phyloP scores from a whole-genome alignment of 2,888 invertebrate species.

The Mythimna lalbum region DNA sequence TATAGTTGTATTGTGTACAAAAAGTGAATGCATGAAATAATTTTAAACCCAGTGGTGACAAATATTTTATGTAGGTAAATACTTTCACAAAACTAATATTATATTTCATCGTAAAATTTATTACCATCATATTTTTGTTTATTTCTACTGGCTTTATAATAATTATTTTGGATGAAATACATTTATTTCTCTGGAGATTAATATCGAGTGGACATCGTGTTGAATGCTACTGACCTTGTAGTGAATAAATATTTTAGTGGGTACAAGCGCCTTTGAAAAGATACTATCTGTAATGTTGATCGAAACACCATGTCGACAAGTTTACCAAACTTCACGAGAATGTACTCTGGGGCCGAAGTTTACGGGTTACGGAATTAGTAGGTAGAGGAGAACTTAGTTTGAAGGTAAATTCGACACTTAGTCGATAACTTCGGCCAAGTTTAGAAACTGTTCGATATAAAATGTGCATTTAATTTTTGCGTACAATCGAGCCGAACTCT shows the following conservation, averaged over 20 bases:
- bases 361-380: constrained; percentile 33
- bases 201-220: constrained; percentile 5
- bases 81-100: neutral
- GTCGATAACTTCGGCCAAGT: constrained; percentile 16
- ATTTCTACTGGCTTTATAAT: neutral
- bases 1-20: neutral
- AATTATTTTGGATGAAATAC: neutral
- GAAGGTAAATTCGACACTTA: constrained; percentile 37
- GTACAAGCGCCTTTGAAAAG: constrained; percentile 21
- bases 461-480: constrained; percentile 24
- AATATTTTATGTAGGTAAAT: neutral
- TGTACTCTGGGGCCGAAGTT: constrained; percentile 34
- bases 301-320: constrained; percentile 45
- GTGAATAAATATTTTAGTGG: constrained; percentile 35
- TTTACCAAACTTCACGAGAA: constrained; percentile 37
- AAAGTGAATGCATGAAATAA: neutral
- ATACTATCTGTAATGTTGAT: constrained; percentile 52
- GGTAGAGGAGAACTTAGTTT: constrained; percentile 34
- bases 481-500: neutral
- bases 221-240: constrained; percentile 25
- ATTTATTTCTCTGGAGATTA: constrained; percentile 14
- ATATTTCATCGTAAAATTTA: constrained; percentile 11
- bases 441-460: constrained; percentile 15
- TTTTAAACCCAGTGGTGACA: neutral
- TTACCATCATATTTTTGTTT: neutral